Evolutionary conservation across 2,888 invertebrate genomes (phyloP), one percentile per base, ranked within the genome.

Genomic region (Luffia ferchaultella): DNA sequence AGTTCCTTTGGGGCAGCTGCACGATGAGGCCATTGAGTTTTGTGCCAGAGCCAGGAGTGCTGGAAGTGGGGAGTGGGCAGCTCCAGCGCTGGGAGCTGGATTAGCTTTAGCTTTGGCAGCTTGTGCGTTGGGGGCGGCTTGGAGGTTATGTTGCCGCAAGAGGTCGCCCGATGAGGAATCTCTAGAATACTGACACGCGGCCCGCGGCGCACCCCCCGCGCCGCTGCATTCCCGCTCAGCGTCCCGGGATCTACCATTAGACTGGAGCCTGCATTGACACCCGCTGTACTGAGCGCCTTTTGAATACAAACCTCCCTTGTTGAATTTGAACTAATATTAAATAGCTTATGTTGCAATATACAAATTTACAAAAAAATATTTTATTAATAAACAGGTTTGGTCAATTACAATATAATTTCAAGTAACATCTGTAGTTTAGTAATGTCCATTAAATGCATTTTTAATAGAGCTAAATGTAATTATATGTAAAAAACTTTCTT

Each of bases 1-100:
- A 51, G 70, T 75, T 50, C 73, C 75, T 17, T 66, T 82, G 46
- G 82, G 84, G 1, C 85, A 86, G 53, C 70, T 90, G 46, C 89
- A 91, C 59, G 93, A 94, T 67, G 93, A 94, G 67, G 89, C 93
- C 0, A 86, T 90, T 0, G 91, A 93, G 62, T 80, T 93, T 15
- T 93, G 93, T 64, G 85, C 87, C 18, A 78, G 85, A 16, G 83
- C 82, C 1, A 73, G 77, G 17, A 83, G 75, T 57, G 68, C 74
- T 1, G 76, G 72, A 1, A 72, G 80, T 2, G 78, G 84, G 1
- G 88, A 88, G 55, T 89, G 89, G 89, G 77, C 86, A 42, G 88
- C 89, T 1, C 85, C 89, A 15, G 86, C 85, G 1, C 65, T 89
- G n/a, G 89, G 88, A 0, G 89, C 87, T 16, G 86, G 78, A 2